Evolutionary conservation across 2,888 invertebrate species (phyloP).

Genomic region (Notodromas monacha): DNA sequence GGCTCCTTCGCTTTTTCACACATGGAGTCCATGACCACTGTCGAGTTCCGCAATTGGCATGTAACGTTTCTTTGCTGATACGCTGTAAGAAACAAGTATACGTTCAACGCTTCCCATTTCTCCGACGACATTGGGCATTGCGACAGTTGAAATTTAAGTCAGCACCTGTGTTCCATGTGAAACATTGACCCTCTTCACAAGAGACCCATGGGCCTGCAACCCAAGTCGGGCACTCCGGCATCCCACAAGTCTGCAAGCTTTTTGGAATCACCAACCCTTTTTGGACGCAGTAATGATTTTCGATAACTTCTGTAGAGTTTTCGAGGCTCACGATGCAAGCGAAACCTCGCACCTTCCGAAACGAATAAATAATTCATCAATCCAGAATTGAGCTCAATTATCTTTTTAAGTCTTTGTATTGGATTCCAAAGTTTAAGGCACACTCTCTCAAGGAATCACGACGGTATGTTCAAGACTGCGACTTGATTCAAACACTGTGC

Average conservation of each 20-base stretch:
- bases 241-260: constrained; percentile 29
- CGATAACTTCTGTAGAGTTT: constrained; percentile 25
- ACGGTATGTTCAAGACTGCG: too few species aligned
- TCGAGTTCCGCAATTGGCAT: constrained; percentile 22
- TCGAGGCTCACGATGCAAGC: constrained; percentile 31
- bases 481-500: too few species aligned
- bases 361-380: constrained; percentile 15
- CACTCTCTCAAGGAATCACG: too few species aligned
- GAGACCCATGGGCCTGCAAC: constrained; percentile 30
- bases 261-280: constrained; percentile 25
- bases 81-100: constrained; percentile 21
- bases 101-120: too few species aligned
- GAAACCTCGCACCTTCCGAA: constrained; percentile 27
- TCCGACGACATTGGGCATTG: too few species aligned
- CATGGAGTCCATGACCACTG: constrained; percentile 20
- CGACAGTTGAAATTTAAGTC: too few species aligned
- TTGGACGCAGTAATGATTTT: constrained; percentile 27
- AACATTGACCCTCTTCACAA: constrained; percentile 37
- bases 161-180: constrained; percentile 32
- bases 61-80: constrained; percentile 34
- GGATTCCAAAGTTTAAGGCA: too few species aligned
- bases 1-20: constrained; percentile 43
- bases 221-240: constrained; percentile 38
- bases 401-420: too few species aligned
- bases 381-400: too few species aligned